Evolutionary conservation across 2,113 vertebrate genomes (phyloP).

Genomic region (Phylloscopus whistleri): DNA sequence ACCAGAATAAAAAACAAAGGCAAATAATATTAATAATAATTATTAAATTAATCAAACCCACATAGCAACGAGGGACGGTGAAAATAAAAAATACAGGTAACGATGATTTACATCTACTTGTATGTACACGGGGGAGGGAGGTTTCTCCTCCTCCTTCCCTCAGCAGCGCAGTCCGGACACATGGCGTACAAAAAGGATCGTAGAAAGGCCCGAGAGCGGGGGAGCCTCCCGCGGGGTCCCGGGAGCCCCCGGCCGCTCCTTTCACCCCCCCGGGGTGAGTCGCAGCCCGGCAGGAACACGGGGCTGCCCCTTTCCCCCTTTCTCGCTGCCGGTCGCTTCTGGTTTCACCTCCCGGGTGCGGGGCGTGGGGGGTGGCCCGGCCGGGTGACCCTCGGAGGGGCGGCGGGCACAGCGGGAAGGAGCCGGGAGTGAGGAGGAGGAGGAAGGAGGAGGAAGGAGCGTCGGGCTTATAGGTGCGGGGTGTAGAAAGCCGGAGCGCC

Average conservation of each 20-base stretch:
- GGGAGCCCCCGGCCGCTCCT: not conserved
- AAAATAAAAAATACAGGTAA: conserved; percentile 4
- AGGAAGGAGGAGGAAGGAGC: not conserved
- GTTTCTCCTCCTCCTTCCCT: not conserved
- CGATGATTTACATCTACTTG: conserved; percentile 39
- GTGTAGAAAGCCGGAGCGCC: conserved; percentile 93
- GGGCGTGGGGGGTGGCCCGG: not conserved
- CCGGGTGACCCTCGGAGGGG: not conserved
- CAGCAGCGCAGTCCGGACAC: not conserved
- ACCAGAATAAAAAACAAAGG: not conserved
- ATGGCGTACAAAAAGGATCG: conserved; percentile 3
- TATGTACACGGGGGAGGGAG: conserved; percentile 32
- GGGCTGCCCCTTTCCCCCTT: not conserved
- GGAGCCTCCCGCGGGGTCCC: not conserved
- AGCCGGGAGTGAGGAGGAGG: not conserved
- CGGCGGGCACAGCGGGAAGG: not conserved
- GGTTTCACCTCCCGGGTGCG: not conserved
- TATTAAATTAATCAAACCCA: not conserved
- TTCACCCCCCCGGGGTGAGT: not conserved
- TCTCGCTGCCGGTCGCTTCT: not conserved
- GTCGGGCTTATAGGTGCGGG: conserved; percentile 85
- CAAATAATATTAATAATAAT: not conserved
- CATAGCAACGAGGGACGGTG: not conserved
- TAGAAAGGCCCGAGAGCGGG: not conserved
- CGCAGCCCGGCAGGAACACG: not conserved